Evolutionary conservation across 2,888 invertebrate species (phyloP).

Genomic region (Amphimallon solstitiale): DNA sequence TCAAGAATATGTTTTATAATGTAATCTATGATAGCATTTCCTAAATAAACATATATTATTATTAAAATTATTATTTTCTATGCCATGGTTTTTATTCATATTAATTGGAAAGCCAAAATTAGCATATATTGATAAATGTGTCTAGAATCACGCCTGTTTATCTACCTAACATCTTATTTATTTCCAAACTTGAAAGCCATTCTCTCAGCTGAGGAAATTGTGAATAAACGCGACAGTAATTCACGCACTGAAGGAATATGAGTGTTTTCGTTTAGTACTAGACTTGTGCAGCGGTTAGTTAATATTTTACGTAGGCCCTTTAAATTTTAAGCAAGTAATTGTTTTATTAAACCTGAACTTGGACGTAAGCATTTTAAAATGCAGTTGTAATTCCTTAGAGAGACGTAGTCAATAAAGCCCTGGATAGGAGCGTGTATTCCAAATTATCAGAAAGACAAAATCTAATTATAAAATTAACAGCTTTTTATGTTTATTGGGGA

Average conservation of each 20-base stretch:
- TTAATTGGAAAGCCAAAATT: slow-evolving; percentile 37
- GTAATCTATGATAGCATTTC: too few relatives aligned
- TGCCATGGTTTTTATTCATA: slow-evolving; percentile 30
- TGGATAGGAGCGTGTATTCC: neutral
- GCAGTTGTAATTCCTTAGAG: slow-evolving; percentile 2
- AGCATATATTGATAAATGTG: slow-evolving; percentile 27
- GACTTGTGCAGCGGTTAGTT: slow-evolving; percentile 13
- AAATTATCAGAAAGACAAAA: neutral
- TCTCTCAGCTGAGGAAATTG: slow-evolving; percentile 50
- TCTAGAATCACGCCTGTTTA: slow-evolving; percentile 9
- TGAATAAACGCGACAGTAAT: slow-evolving; percentile 54
- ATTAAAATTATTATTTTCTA: too few relatives aligned
- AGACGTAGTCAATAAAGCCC: neutral
- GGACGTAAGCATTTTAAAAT: slow-evolving; percentile 9
- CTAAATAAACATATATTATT: too few relatives aligned
- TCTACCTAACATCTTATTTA: slow-evolving; percentile 45
- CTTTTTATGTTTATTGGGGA: slow-evolving; percentile 6
- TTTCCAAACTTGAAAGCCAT: slow-evolving; percentile 42
- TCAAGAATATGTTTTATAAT: too few relatives aligned
- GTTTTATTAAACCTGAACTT: slow-evolving; percentile 28
- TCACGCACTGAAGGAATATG: slow-evolving; percentile 44
- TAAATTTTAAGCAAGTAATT: slow-evolving; percentile 32
- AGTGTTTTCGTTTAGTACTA: neutral
- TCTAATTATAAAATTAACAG: slow-evolving; percentile 12
- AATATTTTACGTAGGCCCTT: slow-evolving; percentile 27